These are phyloP conservation scores for Maniola hyperantus DNA, from an alignment of 2,888 invertebrate genomes.

Conservation along the genomic window DNA sequence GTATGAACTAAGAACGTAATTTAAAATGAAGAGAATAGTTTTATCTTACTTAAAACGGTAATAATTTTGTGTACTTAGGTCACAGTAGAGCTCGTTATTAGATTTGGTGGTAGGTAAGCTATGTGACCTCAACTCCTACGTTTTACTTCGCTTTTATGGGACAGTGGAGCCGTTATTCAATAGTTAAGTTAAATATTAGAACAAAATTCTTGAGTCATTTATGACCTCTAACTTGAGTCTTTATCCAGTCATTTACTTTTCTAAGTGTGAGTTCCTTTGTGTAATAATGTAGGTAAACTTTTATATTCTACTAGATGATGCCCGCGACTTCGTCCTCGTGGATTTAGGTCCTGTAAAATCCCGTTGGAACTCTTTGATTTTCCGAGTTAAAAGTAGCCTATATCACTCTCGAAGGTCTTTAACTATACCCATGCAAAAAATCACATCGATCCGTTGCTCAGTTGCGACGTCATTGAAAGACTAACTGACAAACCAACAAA, in stretches of 20 bases:
- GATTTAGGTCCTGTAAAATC: no score
- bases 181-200: background rate
- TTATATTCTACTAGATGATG: no score
- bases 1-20: background rate
- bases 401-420: no score
- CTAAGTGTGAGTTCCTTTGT: background rate
- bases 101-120: conserved; percentile 50
- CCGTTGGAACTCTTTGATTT: no score
- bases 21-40: background rate
- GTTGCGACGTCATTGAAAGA: no score
- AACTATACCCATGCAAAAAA: no score
- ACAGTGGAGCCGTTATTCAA: conserved; percentile 45
- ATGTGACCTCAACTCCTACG: conserved; percentile 55
- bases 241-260: background rate
- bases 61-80: conserved; percentile 7
- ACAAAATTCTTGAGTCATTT: background rate
- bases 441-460: no score
- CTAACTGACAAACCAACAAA: no score
- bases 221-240: background rate
- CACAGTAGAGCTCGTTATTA: conserved; percentile 48
- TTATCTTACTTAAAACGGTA: background rate
- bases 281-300: no score
- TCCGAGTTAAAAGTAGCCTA: no score
- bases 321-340: no score
- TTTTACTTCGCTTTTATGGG: conserved; percentile 50